Base-by-base conservation (phyloP, 2,888 invertebrate species). In the Dicyrtoma fusca region DNA sequence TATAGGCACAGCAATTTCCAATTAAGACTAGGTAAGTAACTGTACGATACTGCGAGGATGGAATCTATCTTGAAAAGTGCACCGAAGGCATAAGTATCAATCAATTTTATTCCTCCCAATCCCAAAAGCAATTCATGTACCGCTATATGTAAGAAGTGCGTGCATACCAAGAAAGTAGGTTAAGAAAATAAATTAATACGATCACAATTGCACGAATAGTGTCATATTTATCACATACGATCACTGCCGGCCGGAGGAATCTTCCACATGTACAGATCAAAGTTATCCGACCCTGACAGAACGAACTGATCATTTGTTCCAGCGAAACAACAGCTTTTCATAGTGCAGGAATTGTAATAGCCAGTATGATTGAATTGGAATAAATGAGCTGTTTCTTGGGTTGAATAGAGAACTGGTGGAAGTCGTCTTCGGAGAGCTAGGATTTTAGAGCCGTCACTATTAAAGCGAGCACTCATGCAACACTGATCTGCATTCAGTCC, bases 281-380 rank as follows among this genome's bases (percentile, higher is more conserved):
- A 97, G 83, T 97, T 95, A 84, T 97, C 97, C 0, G 96, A 96
- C 0, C 97, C 97, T 1, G 95, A 95, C 44, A 97, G 84, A 64
- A 97, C 89, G 82, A 90, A 94, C 86, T 95, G 90, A 82, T 97
- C 96, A 44, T 89, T 87, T 53, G 91, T 90, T 0, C 97, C 97
- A 17, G 94, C 95, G 84, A 97, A 97, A 76, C 91, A 91, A 82
- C 96, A 95, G 76, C 95, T 95, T 85, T 97, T 97, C 94, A 97
- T 95, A 0, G 97, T 97, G 83, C 96, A 97, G 0, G 94, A 94
- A 23, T 47, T 65, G 14, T 94, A 94, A 84, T 97, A 97, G 75
- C 93, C 92, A 62, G 90, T 89, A 83, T 95, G 93, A 83, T 94
- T 92, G 84, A 97, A 95, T 83, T 95, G 92, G 42, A 91, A 92